Evolutionary conservation across 2,113 vertebrate genomes (phyloP).

Genomic region (Laterallus jamaicensis): DNA sequence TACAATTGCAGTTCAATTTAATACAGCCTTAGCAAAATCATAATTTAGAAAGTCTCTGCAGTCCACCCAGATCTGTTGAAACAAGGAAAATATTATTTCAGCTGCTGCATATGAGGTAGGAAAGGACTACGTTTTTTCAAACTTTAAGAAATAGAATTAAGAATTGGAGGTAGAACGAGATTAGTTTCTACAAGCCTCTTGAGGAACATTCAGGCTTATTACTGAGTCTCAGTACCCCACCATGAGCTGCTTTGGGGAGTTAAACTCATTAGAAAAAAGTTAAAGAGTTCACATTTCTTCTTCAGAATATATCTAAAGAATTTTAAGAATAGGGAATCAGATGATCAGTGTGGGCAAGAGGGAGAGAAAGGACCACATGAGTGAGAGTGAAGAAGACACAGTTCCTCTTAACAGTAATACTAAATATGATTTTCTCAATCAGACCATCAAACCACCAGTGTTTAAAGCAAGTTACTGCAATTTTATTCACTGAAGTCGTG

Average conservation of each 20-base stretch:
- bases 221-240: background rate
- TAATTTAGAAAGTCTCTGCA: background rate
- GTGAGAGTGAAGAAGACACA: background rate
- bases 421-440: background rate
- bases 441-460: background rate
- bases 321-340: background rate
- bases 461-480: fast-evolving
- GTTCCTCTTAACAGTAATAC: background rate
- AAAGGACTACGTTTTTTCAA: background rate
- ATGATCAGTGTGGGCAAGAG: background rate
- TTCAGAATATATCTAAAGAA: background rate
- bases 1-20: background rate
- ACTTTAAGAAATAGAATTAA: background rate
- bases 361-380: background rate
- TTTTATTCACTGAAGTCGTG: background rate
- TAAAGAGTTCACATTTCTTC: background rate
- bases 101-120: background rate
- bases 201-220: background rate
- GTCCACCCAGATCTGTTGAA: background rate
- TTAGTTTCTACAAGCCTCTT: background rate
- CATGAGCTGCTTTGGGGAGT: background rate
- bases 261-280: conserved; percentile 15
- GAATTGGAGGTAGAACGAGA: background rate
- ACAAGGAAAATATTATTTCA: background rate
- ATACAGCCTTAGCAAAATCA: background rate